Conservation (phyloP, 2,888 invertebrate species). For the Formica aserva region DNA sequence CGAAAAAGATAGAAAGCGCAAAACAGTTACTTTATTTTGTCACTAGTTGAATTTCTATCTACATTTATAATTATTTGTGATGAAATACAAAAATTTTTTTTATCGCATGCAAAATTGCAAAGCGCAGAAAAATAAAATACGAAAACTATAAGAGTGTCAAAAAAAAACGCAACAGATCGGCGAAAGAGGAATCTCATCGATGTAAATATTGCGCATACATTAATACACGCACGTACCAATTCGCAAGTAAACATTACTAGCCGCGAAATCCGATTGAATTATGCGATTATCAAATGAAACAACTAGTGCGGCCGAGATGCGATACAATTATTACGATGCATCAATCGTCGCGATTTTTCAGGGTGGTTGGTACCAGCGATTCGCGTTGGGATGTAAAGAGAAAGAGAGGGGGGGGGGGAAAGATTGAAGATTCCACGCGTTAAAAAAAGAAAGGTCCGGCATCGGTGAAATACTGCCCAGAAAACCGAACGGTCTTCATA, state of each 20-base stretch:
- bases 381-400: slow-evolving; percentile 1
- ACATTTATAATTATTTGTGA: neutral
- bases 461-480: slow-evolving; percentile 80
- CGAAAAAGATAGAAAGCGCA: neutral
- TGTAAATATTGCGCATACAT: neutral
- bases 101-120: neutral
- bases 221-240: neutral
- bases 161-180: neutral
- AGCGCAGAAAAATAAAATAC: neutral
- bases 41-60: neutral
- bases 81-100: neutral
- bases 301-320: slow-evolving; percentile 12
- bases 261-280: slow-evolving; percentile 59
- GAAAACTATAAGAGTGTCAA: neutral
- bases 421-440: slow-evolving; percentile 69
- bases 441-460: slow-evolving; percentile 64
- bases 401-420: slow-evolving; percentile 57
- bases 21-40: neutral
- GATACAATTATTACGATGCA: slow-evolving; percentile 4
- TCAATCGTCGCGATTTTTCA: slow-evolving; percentile 47
- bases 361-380: slow-evolving; percentile 21
- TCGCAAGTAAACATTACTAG: neutral
- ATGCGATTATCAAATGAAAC: slow-evolving; percentile 64
- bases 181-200: neutral
- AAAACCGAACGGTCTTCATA: slow-evolving; percentile 84